These are phyloP conservation scores for Kryptolebias ocellatus DNA, from an alignment of 2,797 vertebrate genomes.

Conservation along the genomic window DNA sequence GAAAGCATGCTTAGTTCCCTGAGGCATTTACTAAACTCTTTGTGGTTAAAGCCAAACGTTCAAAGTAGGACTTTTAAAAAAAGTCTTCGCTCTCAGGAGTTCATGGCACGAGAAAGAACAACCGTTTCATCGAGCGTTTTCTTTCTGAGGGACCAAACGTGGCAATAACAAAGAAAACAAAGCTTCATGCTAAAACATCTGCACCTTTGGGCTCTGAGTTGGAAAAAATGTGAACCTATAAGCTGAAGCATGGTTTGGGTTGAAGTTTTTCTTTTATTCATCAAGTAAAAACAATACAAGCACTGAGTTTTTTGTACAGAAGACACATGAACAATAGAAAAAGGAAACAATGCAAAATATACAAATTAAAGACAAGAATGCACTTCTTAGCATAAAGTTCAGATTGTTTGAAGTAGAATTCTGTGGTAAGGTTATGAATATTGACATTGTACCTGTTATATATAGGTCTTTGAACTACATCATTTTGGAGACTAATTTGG, in stretches of 20 bases:
- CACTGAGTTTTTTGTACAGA: neutral
- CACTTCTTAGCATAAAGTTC: too few species aligned
- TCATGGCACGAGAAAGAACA: neutral
- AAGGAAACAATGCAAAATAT: neutral
- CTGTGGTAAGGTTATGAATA: too few species aligned
- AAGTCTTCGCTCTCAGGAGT: neutral
- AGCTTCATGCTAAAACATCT: neutral
- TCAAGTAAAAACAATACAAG: neutral
- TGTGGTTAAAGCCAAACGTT: constrained; percentile 6
- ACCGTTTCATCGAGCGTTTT: constrained; percentile 1
- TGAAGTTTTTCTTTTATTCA: neutral
- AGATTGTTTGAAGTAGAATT: too few species aligned
- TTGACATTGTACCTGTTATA: too few species aligned
- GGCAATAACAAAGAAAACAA: neutral
- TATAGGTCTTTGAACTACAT: too few species aligned
- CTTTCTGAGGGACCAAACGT: neutral
- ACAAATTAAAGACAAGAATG: neutral
- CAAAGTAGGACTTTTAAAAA: neutral
- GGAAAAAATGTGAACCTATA: neutral
- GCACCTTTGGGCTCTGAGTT: neutral
- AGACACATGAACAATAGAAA: neutral
- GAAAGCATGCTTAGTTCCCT: neutral
- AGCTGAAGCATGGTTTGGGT: neutral
- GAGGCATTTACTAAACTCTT: neutral
- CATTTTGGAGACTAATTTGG: too few species aligned